Base-by-base conservation (phyloP, 1,140 invertebrate species). In the Steinernema khuongi region DNA sequence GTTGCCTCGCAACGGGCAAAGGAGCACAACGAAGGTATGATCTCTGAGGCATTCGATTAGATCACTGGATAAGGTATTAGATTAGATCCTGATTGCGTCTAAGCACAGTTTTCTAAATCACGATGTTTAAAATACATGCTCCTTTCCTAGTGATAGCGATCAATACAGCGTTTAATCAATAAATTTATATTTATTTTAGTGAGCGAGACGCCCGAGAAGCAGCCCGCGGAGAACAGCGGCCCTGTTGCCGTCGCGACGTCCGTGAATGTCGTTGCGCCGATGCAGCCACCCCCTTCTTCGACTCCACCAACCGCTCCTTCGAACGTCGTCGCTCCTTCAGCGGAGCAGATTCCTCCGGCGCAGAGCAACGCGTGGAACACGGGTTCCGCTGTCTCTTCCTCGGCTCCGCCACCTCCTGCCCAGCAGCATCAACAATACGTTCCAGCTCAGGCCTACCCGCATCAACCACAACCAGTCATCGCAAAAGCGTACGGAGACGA, bases 201-300 rank as follows among this genome's bases (percentile, higher is more conserved):
- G n/a, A 11, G 7, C 36, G 36, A 41, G n/a, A 11, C n/a, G n/a
- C 36, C 7, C 7, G 36, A 60, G 11, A 26, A 74, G n/a, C 19
- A 17, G 31, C 69, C 71, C 67, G 14, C 73, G 72, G 74, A 31
- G 26, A 36, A 36, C 73, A 74, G 72, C 73, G 72, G 33, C 31
- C 71, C 71, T 75, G 41, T 32, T 28, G 31, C 73, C n/a, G 36
- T 17, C 71, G 32, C 70, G 41, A 73, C 32, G 41, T n/a, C 68
- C 1, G 11, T 73, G n/a, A 73, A 73, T 32, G 67, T 32, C n/a
- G 31, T 31, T 22, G 72, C 30, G 1, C n/a, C 29, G 11, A 72
- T 30, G 22, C 67, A 19, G n/a, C 67, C 67, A 36, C 26, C 18
- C 14, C 4, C 70, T 19, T 50, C 44, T 29, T 31, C 71, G 19